Evolutionary conservation across 2,113 vertebrate genomes (phyloP), one percentile per base, ranked within the genome.

Genomic region (Bufo gargarizans): DNA sequence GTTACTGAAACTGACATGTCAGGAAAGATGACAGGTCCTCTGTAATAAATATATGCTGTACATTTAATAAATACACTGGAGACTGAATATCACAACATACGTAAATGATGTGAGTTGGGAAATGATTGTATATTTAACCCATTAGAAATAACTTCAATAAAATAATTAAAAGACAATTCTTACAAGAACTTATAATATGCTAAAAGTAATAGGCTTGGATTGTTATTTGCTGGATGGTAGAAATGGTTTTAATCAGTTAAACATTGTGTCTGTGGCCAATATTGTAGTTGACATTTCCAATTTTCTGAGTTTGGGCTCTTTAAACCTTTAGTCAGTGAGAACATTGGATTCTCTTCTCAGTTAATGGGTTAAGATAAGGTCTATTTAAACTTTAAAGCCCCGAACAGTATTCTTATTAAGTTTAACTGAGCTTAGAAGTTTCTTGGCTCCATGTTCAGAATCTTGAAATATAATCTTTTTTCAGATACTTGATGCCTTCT

Each of bases 331-430:
- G 82, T 88, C 82, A 84, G 87, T 88, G 67, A 84, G 80, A 88
- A 88, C 87, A 88, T 84, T 84, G 69, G 82, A 88, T 88, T 88
- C 80, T 88, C 80, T 88, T 87, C 22, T 78, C 81, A 77, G 81
- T 84, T 88, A 88, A 88, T 88, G 81, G 72, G 87, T 82, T 88
- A 88, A 88, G 87, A 88, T 88, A 88, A 84, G 87, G 82, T 88
- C 87, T 88, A 82, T 88, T 88, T 88, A 88, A 88, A 88, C 87
- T 88, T 88, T 88, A 88, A 88, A 88, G 59, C 87, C 77, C 71
- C 49, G 80, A 88, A 88, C 82, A 88, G 81, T 82, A 83, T 84
- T 84, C 80, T 65, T 88, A 84, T 88, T 88, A 84, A 83, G 63
- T 88, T 88, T 88, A 88, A 84, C 72, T 84, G 82, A 88, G 72